These are phyloP conservation scores for Hyperoplus lanceolatus DNA, from an alignment of 2,797 vertebrate species.

Conservation along the genomic window DNA sequence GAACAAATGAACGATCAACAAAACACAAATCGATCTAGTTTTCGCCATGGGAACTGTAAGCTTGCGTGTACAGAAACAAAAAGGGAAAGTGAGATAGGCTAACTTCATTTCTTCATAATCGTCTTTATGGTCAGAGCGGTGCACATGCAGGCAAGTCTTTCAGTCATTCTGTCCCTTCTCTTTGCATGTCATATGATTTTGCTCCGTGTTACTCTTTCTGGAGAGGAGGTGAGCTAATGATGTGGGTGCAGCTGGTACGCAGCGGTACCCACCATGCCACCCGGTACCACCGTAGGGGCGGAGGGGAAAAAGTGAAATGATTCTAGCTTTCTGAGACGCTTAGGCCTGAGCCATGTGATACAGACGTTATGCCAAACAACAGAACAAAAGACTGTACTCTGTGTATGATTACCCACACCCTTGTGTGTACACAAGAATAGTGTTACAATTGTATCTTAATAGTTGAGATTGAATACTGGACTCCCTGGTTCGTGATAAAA, in stretches of 20 bases:
- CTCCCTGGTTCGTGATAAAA: neutral
- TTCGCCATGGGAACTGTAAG: neutral
- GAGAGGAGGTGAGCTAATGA: conserved; percentile 51
- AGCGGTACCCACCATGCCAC: conserved; percentile 62
- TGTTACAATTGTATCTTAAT: neutral
- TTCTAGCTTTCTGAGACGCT: conserved; percentile 41
- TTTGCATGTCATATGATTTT: conserved; percentile 66
- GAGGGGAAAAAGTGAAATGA: conserved; percentile 27
- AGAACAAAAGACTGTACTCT: conserved; percentile 35
- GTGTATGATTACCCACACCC: neutral
- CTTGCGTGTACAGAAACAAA: conserved; percentile 8
- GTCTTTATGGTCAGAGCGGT: conserved; percentile 27
- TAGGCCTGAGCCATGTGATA: conserved; percentile 60
- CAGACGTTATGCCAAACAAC: conserved; percentile 47
- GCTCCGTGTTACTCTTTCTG: conserved; percentile 52
- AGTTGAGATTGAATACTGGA: neutral
- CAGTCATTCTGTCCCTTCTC: conserved; percentile 46
- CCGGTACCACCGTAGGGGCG: conserved; percentile 31
- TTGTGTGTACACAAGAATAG: conserved; percentile 3
- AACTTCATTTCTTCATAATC: conserved; percentile 33
- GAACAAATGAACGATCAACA: neutral
- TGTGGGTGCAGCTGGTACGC: conserved; percentile 56
- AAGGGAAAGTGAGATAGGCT: conserved; percentile 15
- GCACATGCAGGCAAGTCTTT: conserved; percentile 23
- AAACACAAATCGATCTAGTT: conserved; percentile 2